Evolutionary conservation across 2,113 vertebrate species (phyloP).

Genomic region (Brachyhypopomus gauderio): DNA sequence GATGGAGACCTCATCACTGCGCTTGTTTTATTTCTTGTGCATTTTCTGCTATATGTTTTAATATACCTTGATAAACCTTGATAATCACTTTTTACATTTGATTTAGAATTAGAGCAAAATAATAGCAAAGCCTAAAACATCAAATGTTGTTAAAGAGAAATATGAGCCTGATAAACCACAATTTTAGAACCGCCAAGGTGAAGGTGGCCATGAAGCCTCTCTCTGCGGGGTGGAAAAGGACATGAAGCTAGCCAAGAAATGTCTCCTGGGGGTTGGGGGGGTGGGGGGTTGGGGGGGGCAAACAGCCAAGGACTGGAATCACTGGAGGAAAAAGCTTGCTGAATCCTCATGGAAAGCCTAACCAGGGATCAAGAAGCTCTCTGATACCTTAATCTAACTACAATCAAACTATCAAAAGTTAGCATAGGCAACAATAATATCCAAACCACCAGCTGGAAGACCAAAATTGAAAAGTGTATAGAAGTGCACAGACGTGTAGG

Average conservation of each 20-base stretch:
- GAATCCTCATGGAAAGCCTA: neutral
- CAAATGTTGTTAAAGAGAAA: too few species aligned
- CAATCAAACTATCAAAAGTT: neutral
- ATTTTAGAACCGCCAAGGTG: neutral
- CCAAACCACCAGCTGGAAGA: neutral
- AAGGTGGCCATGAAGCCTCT: neutral
- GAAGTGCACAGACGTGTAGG: neutral
- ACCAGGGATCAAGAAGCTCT: neutral
- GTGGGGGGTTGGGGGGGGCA: too few species aligned
- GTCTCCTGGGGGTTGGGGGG: too few species aligned
- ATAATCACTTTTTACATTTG: too few species aligned
- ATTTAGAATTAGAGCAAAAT: too few species aligned
- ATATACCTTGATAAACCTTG: too few species aligned
- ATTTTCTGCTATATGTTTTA: too few species aligned
- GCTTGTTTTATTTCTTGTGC: too few species aligned
- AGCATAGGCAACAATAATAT: too few species aligned
- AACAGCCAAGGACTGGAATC: neutral
- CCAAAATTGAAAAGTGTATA: neutral
- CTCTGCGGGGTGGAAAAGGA: neutral
- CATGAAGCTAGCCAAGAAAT: neutral
- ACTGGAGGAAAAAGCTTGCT: neutral
- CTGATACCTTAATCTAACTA: neutral
- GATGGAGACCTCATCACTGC: too few species aligned
- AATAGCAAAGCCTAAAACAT: too few species aligned
- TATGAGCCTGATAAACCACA: too few species aligned